Percentiles rank a stretch among this genome's conserved stretches.
phyloP scores from a whole-genome alignment of 1,140 invertebrate species.

The Brachionus koreanus region DNA sequence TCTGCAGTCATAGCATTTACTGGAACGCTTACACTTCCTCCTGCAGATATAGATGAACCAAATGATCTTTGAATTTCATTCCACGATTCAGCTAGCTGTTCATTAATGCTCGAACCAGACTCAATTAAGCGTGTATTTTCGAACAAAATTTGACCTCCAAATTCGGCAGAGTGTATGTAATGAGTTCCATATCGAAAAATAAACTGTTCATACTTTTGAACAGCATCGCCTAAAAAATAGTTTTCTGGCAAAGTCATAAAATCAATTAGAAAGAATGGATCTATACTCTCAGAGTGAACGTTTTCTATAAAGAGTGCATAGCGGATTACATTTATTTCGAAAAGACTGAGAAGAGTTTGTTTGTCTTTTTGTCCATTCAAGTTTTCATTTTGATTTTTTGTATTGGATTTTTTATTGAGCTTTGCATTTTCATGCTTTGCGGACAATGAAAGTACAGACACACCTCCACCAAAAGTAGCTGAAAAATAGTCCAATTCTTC shows the following conservation, averaged over 20 bases:
- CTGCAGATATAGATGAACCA: conserved; percentile 14
- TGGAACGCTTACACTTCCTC: conserved; percentile 25
- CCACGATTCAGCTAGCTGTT: not conserved
- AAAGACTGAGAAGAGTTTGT: not conserved
- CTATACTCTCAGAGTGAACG: conserved; percentile 9
- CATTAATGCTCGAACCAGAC: not conserved
- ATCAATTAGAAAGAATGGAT: conserved; percentile 44
- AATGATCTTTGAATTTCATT: conserved; percentile 41
- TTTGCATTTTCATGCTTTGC: conserved; percentile 3
- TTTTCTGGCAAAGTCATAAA: conserved; percentile 41
- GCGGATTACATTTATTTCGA: conserved; percentile 42
- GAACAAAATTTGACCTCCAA: conserved; percentile 39
- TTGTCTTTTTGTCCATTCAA: conserved; percentile 21
- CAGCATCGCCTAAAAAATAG: conserved; percentile 23
- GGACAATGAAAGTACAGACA: not conserved
- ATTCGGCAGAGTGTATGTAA: conserved; percentile 38
- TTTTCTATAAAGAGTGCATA: conserved; percentile 33
- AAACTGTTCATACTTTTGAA: conserved; percentile 18
- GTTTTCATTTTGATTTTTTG: not conserved
- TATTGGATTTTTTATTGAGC: not conserved
- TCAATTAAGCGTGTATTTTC: conserved; percentile 18
- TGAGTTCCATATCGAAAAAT: conserved; percentile 42
- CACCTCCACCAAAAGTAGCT: conserved; percentile 11
- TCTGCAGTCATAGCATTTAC: not conserved
- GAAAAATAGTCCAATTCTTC: conserved; percentile 40